Conservation (phyloP, 2,113 vertebrate species). For the Amphiprion percula region DNA sequence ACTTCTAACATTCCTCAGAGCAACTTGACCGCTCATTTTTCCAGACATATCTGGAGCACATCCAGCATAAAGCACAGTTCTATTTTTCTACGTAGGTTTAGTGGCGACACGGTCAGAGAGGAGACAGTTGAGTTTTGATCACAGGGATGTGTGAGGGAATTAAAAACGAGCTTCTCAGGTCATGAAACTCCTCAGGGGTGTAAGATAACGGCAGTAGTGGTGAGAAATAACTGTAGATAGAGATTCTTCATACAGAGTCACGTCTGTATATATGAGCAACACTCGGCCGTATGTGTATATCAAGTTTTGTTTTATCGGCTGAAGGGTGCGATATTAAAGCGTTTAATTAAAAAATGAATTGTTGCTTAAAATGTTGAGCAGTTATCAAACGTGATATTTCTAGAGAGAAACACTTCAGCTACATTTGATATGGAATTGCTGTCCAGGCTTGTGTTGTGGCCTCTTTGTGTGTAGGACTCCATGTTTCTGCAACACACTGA, state of each 20-base stretch:
- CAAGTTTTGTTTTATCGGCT: neutral
- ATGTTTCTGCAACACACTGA: neutral
- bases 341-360: too few relatives aligned
- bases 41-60: neutral
- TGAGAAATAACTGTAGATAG: conserved; percentile 31
- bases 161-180: conserved; percentile 73
- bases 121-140: conserved; percentile 1
- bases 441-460: too few relatives aligned
- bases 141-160: conserved; percentile 15
- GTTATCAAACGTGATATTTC: neutral
- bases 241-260: neutral
- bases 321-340: too few relatives aligned
- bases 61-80: conserved; percentile 37
- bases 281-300: neutral
- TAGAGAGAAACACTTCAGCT: neutral
- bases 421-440: neutral
- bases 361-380: neutral
- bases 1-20: too few relatives aligned
- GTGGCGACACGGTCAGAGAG: neutral
- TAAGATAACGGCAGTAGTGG: conserved; percentile 33
- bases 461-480: too few relatives aligned
- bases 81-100: conserved; percentile 67
- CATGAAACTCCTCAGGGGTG: conserved; percentile 75
- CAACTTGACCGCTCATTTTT: too few relatives aligned
- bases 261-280: conserved; percentile 32